These are phyloP conservation scores for Crematogaster levior DNA, from an alignment of 2,888 invertebrate genomes.

Conservation along the genomic window DNA sequence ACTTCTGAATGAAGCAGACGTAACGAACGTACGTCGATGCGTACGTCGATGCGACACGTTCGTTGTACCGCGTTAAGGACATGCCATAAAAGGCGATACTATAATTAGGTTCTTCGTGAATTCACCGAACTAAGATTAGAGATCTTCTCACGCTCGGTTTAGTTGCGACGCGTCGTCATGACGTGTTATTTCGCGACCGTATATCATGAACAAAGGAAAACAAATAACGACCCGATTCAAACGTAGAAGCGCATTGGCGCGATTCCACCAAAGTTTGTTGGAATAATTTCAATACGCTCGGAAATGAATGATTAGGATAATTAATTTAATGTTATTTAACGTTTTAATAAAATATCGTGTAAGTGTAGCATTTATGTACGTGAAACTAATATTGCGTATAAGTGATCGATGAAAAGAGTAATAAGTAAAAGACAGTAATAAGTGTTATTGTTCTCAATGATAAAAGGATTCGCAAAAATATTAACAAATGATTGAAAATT, in stretches of 20 bases:
- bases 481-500: neutral
- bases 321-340: neutral
- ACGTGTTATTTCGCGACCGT: slow-evolving; percentile 45
- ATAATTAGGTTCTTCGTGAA: slow-evolving; percentile 74
- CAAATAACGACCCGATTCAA: slow-evolving; percentile 37
- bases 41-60: slow-evolving; percentile 13
- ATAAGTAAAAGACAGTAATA: neutral
- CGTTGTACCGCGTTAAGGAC: slow-evolving; percentile 57
- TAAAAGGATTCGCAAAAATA: neutral
- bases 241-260: slow-evolving; percentile 4
- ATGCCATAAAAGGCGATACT: slow-evolving; percentile 76
- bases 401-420: neutral
- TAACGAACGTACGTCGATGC: slow-evolving; percentile 60
- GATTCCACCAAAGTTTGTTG: slow-evolving; percentile 6
- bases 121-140: slow-evolving; percentile 71
- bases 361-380: neutral
- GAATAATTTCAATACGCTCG: neutral
- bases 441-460: neutral
- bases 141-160: slow-evolving; percentile 74
- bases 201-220: slow-evolving; percentile 51
- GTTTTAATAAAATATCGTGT: neutral
- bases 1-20: slow-evolving; percentile 76
- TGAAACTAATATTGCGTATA: neutral
- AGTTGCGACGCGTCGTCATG: slow-evolving; percentile 43
- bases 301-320: neutral